Conservation (phyloP, 1,140 invertebrate species). For the Phthorimaea operculella region DNA sequence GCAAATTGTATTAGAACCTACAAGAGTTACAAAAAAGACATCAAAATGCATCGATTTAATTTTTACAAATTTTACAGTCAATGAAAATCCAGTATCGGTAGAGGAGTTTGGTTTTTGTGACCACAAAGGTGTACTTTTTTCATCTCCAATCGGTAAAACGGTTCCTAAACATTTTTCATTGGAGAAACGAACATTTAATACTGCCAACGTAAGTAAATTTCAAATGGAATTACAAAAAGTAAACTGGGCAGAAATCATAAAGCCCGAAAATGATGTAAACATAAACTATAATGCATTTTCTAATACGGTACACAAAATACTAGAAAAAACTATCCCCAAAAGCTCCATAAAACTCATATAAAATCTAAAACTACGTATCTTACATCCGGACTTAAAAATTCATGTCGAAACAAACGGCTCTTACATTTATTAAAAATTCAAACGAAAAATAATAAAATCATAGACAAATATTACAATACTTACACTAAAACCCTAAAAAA, state of each 20-base stretch:
- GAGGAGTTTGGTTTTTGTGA: slow-evolving; percentile 7
- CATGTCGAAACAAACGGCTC: slow-evolving; percentile 7
- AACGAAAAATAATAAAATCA: neutral
- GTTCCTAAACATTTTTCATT: neutral
- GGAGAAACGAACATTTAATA: neutral
- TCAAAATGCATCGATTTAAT: slow-evolving; percentile 9
- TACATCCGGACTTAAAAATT: slow-evolving; percentile 4
- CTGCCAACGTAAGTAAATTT: slow-evolving; percentile 1
- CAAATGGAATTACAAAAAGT: neutral
- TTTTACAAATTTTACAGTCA: slow-evolving; percentile 6
- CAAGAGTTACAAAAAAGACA: slow-evolving; percentile 1
- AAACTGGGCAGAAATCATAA: slow-evolving; percentile 1
- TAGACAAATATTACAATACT: neutral
- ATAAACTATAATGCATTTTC: slow-evolving; percentile 6
- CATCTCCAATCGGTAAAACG: neutral
- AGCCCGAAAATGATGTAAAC: slow-evolving; percentile 4
- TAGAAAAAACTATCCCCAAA: slow-evolving; percentile 7
- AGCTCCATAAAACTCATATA: neutral
- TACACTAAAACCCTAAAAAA: slow-evolving; percentile 6
- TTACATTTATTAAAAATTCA: neutral
- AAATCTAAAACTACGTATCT: slow-evolving; percentile 5
- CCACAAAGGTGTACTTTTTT: slow-evolving; percentile 4
- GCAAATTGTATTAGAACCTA: slow-evolving; percentile 1
- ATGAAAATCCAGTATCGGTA: neutral
- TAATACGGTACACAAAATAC: neutral